Base-by-base conservation (phyloP, 2,113 vertebrate species). In the Corydoras maculifer region DNA sequence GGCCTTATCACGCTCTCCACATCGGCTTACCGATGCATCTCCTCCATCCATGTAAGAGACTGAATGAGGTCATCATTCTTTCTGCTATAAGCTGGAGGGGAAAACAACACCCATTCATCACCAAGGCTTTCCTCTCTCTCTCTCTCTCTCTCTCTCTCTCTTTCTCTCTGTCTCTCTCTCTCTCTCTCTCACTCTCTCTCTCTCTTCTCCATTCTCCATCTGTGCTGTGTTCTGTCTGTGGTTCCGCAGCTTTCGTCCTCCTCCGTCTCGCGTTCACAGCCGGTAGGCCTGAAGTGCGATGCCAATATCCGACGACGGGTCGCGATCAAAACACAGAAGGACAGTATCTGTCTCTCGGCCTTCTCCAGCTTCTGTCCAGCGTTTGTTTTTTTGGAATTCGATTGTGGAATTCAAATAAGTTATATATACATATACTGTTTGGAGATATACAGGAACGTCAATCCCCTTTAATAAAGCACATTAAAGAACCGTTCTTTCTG, bases 1-100 rank as follows among this genome's bases (percentile, higher is more conserved):
- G 7, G 35, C 4, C 35, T 43, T 8, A 4, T 43, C 35, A 43
- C 35, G 7, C 35, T 4, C 35, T 43, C 35, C 1, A 43, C 35
- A 43, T 43, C 35, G 5, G 3, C 65, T 9, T 12, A 55, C 7
- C 9, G 51, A 55, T n/a, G 25, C 25, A 8, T 63, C 30, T 51
- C 53, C 59, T 68, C 75, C 51, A 9, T 59, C 54, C 65, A 35
- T 64, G 29, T 50, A 54, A 68, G 30, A 65, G 62, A 35, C 58
- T 66, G 59, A 51, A 31, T 48, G 50, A 63, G 35, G 65, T 12
- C 54, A 58, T 60, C 50, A 9, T n/a, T 58, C 25, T 72, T 29
- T 55, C 29, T 31, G 29, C 53, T 55, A 4, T 8, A 11, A 32
- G 59, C 69, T 53, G 18, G 50, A 62, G 50, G 30, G 59, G n/a